A percentile compares a stretch with the other conserved stretches of the same genome.
Conservation (phyloP, 2,888 invertebrate species). For the Pteria penguin region DNA sequence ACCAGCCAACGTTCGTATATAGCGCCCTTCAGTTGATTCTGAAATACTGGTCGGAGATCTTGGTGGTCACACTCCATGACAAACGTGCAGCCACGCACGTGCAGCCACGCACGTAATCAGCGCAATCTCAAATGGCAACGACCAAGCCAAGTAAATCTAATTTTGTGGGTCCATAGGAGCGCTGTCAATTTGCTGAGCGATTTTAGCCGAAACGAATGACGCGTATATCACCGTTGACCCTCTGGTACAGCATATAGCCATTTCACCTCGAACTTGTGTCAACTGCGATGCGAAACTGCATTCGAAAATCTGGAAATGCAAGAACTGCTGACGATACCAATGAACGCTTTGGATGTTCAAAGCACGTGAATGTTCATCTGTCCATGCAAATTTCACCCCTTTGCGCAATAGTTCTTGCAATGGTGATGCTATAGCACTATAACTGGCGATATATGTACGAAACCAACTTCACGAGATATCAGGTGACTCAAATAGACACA, state of each 20-base stretch:
- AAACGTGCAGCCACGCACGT: too few species aligned
- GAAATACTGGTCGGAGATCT: too few species aligned
- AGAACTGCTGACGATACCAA: too few species aligned
- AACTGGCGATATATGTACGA: neutral
- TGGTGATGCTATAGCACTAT: neutral
- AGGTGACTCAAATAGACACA: conserved; percentile 30
- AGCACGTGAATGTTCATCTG: neutral
- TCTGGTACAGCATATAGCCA: neutral
- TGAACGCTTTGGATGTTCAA: too few species aligned
- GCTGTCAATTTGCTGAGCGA: neutral
- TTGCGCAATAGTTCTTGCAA: neutral
- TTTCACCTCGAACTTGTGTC: neutral
- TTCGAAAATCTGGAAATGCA: neutral
- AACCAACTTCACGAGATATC: conserved; percentile 10
- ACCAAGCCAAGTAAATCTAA: neutral
- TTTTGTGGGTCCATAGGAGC: neutral
- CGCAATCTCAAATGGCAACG: too few species aligned
- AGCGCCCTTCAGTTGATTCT: conserved; percentile 19
- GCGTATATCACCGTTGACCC: neutral
- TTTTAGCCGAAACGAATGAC: neutral
- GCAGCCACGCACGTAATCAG: too few species aligned
- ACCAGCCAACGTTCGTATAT: conserved; percentile 49
- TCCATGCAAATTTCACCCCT: neutral
- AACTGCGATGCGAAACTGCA: neutral
- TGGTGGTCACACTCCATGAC: conserved; percentile 31